A percentile compares a stretch with the other conserved stretches of the same genome.
Evolutionary conservation across 2,113 vertebrate genomes (phyloP).

Genomic region (Camelus bactrianus): DNA sequence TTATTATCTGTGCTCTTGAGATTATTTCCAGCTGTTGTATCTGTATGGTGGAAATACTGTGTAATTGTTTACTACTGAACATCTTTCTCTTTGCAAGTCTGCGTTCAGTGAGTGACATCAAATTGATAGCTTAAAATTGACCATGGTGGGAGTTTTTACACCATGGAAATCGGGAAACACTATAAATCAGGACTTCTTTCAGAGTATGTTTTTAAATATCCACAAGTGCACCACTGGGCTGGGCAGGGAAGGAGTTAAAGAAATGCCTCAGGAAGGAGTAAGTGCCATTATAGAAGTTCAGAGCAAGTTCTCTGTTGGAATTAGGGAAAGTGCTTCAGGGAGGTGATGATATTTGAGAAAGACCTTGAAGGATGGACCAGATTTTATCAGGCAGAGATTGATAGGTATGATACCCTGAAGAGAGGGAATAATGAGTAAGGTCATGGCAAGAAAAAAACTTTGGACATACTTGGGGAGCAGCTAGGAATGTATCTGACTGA

Average conservation of each 20-base stretch:
- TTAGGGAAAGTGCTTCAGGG: neutral
- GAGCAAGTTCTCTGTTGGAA: neutral
- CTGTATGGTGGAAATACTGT: neutral
- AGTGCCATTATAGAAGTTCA: neutral
- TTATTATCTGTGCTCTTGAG: neutral
- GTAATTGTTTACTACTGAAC: neutral
- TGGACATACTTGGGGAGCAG: neutral
- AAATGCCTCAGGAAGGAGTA: neutral
- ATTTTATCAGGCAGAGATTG: neutral
- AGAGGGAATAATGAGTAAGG: neutral
- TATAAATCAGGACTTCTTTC: neutral
- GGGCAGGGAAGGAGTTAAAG: neutral
- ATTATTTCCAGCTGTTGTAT: neutral
- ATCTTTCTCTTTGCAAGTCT: neutral
- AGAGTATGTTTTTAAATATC: neutral
- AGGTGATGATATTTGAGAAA: neutral
- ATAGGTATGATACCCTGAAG: neutral
- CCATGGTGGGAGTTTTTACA: neutral
- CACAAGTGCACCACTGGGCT: neutral
- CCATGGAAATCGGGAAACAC: neutral
- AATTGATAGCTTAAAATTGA: neutral
- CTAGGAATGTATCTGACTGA: neutral
- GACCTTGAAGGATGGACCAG: neutral
- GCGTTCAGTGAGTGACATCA: neutral
- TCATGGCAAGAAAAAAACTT: neutral